These are phyloP conservation scores for Dufourea novaeangliae DNA, from an alignment of 1,140 invertebrate species.

Conservation along the genomic window DNA sequence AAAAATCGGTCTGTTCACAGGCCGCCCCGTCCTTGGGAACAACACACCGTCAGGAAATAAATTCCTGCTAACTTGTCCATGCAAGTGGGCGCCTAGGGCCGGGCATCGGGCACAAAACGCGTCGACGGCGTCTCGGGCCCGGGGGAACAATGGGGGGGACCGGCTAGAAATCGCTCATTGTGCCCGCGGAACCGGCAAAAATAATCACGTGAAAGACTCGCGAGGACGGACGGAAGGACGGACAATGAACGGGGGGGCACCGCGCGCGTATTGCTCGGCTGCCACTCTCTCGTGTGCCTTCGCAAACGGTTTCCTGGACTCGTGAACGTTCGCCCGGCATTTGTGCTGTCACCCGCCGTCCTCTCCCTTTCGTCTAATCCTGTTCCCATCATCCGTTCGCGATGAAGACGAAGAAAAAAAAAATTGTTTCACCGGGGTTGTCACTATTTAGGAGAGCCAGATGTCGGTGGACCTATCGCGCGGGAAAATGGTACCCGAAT, in stretches of 20 bases:
- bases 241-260: constrained; percentile 67
- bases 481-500: not conserved
- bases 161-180: constrained; percentile 76
- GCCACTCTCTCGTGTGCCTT: constrained; percentile 69
- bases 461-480: not conserved
- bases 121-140: constrained; percentile 67
- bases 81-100: constrained; percentile 58
- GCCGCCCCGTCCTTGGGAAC: constrained; percentile 1
- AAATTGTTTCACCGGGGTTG: constrained; percentile 48
- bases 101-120: constrained; percentile 64
- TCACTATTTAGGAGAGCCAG: constrained; percentile 9
- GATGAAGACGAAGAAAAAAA: constrained; percentile 15
- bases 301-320: constrained; percentile 63
- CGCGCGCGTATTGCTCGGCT: constrained; percentile 65
- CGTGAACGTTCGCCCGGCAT: constrained; percentile 69
- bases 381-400: constrained; percentile 41
- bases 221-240: constrained; percentile 71
- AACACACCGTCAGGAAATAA: constrained; percentile 54
- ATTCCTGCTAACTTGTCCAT: constrained; percentile 53
- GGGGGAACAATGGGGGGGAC: constrained; percentile 71
- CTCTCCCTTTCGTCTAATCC: constrained; percentile 42
- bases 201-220: constrained; percentile 75
- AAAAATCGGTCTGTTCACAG: not conserved
- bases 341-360: constrained; percentile 56
- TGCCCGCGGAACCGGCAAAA: constrained; percentile 73